A percentile compares a stretch with the other conserved stretches of the same genome.
Evolutionary conservation across 2,888 invertebrate species (phyloP).

Genomic region (Polymixis flavicincta): DNA sequence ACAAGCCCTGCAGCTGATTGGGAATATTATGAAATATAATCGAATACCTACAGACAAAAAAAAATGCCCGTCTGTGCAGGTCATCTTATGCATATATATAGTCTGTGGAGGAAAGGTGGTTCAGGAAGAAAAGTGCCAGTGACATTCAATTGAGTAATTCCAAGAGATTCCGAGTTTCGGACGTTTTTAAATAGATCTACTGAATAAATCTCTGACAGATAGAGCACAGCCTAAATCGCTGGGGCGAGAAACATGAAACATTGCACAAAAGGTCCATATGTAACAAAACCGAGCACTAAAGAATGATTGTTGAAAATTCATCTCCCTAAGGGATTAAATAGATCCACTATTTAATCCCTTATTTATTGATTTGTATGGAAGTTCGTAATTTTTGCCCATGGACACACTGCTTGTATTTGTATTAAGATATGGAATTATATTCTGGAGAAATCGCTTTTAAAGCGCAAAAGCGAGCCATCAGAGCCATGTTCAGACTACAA

Average conservation of each 20-base stretch:
- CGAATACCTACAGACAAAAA: constrained; percentile 1
- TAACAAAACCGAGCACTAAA: background rate
- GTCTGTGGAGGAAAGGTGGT: background rate
- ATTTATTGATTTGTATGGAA: background rate
- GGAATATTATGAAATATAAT: constrained; percentile 1
- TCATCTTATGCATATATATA: background rate
- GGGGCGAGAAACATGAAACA: background rate
- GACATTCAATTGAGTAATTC: background rate
- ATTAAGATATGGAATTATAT: no score
- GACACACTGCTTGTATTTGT: background rate
- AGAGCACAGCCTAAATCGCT: background rate
- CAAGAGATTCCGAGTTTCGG: background rate
- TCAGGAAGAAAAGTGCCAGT: background rate
- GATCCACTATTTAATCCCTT: no score
- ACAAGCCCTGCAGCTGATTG: background rate
- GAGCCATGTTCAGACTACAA: no score
- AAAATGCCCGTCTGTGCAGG: background rate
- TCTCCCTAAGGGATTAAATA: background rate
- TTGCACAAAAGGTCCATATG: background rate
- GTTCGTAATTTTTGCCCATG: background rate
- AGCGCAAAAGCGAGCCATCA: no score
- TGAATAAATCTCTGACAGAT: background rate
- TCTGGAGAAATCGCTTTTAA: no score
- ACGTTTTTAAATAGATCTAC: background rate
- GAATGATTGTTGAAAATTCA: background rate